Base-by-base conservation (phyloP, 2,797 vertebrate species). In the Adelosebastes latens region DNA sequence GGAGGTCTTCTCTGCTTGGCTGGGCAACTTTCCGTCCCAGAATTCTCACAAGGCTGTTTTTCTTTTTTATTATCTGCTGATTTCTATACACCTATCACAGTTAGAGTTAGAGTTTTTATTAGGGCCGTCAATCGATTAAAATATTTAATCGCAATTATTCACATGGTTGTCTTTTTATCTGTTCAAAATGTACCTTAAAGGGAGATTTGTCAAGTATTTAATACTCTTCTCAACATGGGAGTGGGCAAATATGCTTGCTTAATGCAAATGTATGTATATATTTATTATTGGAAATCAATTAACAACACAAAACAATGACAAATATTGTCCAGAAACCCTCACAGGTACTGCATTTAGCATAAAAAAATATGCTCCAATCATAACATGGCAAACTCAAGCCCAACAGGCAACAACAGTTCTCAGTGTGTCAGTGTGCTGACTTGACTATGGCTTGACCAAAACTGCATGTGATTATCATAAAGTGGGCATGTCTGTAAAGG, bases 11-110 rank as follows among this genome's bases (percentile, higher is more conserved):
- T 75, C 18, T 56, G 55, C 39, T 77, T 13, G 25, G 27, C 20
- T 34, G 32, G 34, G 7, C 39, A 71, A 56, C 63, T 42, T 66
- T 56, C 55, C 75, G 12, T 78, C 31, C 31, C 55, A 58, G 18
- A 46, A 68, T 56, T 25, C 25, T 76, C 56, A 76, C 52, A 74
- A 63, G n/a, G 16, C 25, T 66, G 36, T 49, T 42, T 67, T 63
- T 74, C 16, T 46, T 34, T 72, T 60, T 46, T 55, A 24, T 61
- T 20, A 70, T 39, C 22, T 24, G 34, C 32, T 61, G 39, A 24
- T 77, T 71, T 80, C 14, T 58, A 42, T 25, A 49, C 5, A 39
- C 6, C 4, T 12, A 20, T 64, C 24, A 72, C 31, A 52, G n/a
- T 29, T 42, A 53, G 14, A 49, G 46, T 49, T n/a, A 49, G 42